These are phyloP conservation scores for Syngnathoides biaculeatus DNA, from an alignment of 2,113 vertebrate genomes.

Conservation along the genomic window DNA sequence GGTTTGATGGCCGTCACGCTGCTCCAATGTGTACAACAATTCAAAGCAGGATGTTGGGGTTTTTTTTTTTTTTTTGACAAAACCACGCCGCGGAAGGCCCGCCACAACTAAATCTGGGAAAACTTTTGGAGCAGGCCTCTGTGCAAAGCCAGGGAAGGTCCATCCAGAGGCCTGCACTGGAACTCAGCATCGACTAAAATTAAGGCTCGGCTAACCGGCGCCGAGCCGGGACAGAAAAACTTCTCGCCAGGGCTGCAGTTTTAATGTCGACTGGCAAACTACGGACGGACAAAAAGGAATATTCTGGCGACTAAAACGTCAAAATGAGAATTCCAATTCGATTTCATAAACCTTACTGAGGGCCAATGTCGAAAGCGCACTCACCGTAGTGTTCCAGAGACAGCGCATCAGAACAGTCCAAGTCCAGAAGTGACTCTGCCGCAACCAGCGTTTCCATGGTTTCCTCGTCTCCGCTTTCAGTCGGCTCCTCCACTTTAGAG, in stretches of 20 bases:
- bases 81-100: too few species aligned
- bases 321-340: too few species aligned
- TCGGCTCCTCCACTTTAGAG: conserved; percentile 84
- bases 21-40: background rate
- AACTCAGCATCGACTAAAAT: background rate
- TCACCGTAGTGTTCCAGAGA: conserved; percentile 84
- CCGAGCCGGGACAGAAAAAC: too few species aligned
- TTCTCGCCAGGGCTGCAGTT: background rate
- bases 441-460: conserved; percentile 91
- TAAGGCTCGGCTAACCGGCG: background rate
- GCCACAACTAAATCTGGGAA: too few species aligned
- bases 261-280: background rate
- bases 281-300: background rate
- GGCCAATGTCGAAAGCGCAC: conserved; percentile 20
- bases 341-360: too few species aligned
- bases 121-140: too few species aligned
- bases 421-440: conserved; percentile 87
- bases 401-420: conserved; percentile 83
- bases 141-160: too few species aligned
- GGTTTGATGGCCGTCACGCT: too few species aligned
- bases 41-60: too few species aligned
- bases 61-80: too few species aligned
- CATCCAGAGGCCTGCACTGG: too few species aligned
- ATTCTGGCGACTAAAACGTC: background rate
- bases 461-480: conserved; percentile 84